phyloP scores from a whole-genome alignment of 2,888 invertebrate genomes.

The Callyntrura sp. region DNA sequence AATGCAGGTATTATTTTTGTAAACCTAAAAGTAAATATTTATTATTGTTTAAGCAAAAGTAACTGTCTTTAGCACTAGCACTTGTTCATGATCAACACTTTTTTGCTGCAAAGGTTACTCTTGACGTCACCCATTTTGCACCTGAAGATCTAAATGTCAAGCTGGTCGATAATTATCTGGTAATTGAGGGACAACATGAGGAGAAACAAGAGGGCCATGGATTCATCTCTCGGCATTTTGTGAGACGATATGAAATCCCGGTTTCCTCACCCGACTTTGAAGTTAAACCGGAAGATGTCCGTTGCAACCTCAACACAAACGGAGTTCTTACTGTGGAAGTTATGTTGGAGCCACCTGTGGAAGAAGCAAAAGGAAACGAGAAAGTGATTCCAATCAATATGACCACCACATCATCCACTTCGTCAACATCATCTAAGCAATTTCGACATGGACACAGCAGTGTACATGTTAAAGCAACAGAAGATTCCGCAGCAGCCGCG shows the following conservation, averaged over 20 bases:
- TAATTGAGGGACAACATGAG: conserved; percentile 92
- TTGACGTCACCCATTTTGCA: conserved; percentile 91
- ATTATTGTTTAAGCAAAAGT: no score
- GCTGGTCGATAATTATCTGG: conserved; percentile 89
- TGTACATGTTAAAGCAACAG: conserved; percentile 63
- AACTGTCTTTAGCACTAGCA: background rate
- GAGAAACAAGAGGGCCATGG: conserved; percentile 94
- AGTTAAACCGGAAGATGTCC: conserved; percentile 90
- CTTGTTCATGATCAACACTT: background rate
- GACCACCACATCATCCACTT: conserved; percentile 58
- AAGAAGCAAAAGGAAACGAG: conserved; percentile 62
- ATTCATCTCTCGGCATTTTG: conserved; percentile 91
- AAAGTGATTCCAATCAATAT: conserved; percentile 73
- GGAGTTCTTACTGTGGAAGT: conserved; percentile 72
- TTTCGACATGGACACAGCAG: conserved; percentile 65
- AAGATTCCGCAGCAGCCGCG: conserved; percentile 37
- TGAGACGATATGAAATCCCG: conserved; percentile 91
- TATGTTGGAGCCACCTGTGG: conserved; percentile 73
- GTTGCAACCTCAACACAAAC: conserved; percentile 86
- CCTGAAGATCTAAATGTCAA: conserved; percentile 92
- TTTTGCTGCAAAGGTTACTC: conserved; percentile 87
- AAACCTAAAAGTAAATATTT: no score
- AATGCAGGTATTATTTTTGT: conserved; percentile 73
- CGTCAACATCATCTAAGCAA: conserved; percentile 65
- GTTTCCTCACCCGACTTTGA: conserved; percentile 86